Evolutionary conservation across 2,888 invertebrate species (phyloP).

Genomic region (Amphiduros pacificus): DNA sequence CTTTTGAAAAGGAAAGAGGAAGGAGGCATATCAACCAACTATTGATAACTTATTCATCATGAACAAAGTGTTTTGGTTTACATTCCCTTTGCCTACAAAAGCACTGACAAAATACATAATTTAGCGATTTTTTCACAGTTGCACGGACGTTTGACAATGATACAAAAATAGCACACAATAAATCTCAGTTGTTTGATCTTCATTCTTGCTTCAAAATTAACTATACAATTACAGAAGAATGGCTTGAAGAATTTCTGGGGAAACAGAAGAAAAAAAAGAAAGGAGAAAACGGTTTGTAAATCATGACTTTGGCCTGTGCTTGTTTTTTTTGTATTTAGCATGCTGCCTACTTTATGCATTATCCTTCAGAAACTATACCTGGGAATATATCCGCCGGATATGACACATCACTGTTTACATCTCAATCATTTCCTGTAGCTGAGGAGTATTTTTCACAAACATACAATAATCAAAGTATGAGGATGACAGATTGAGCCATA

Average conservation of each 20-base stretch:
- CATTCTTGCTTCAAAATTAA: not conserved
- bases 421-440: not conserved
- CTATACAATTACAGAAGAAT: not conserved
- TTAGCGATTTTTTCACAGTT: too few species aligned
- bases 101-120: not conserved
- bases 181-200: not conserved
- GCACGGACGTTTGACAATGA: too few species aligned
- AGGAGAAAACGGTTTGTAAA: not conserved
- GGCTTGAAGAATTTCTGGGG: not conserved
- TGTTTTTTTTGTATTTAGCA: not conserved
- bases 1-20: too few species aligned
- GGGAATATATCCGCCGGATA: too few species aligned
- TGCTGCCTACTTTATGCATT: too few species aligned
- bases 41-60: too few species aligned
- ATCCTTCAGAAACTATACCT: too few species aligned
- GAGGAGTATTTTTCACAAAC: not conserved
- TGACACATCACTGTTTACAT: not conserved
- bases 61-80: too few species aligned
- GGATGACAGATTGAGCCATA: too few species aligned
- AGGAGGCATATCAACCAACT: too few species aligned
- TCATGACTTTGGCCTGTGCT: not conserved
- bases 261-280: not conserved
- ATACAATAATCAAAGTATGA: too few species aligned
- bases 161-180: not conserved
- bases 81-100: too few species aligned